Base-by-base conservation (phyloP, 1,140 invertebrate genomes). In the Lordiphosa clarofinis region DNA sequence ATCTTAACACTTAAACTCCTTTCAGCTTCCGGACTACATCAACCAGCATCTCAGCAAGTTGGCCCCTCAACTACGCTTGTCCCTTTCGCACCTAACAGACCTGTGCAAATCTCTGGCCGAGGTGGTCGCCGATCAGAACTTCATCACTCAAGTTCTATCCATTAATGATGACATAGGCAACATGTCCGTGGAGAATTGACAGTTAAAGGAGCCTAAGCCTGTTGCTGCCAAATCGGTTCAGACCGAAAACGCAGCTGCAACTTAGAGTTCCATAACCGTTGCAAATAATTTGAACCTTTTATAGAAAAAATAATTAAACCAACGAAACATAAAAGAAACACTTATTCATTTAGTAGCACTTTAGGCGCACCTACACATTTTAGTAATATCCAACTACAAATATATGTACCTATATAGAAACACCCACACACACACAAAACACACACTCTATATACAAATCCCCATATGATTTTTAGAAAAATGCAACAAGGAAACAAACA, bases 151-250 rank as follows among this genome's bases (percentile, higher is more conserved):
- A 89, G 87, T 95, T 19, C 89, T 94, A 63, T 90, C 91, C 15
- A 93, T 96, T 54, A 95, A 96, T 86, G 88, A 92, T 54, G 92
- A 92, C 68, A 94, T 96, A 67, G 93, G 94, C 55, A 91, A 91
- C 59, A 92, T 95, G 73, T 94, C 94, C 52, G 93, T 93, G 68
- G 94, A 94, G 57, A 94, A 94, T 90, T 94, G 94, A 91, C 89
- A 87, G 87, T 88, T 67, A 88, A 86, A 75, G 81, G 67, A 84
- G 63, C 76, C 86, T 69, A 87, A 87, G 71, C 57, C 64, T 64
- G 84, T 64, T 44, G 84, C 78, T 64, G 84, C 66, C 46, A 33
- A 39, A 54, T 11, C n/a, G n/a, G 55, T 48, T 43, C 40, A 72
- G 15, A 49, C 13, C 44, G 48, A 63, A 53, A 53, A 61, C 47